Evolutionary conservation across 2,888 invertebrate species (phyloP), one percentile per base, ranked within the genome.

Genomic region (Drosophila subquinaria): DNA sequence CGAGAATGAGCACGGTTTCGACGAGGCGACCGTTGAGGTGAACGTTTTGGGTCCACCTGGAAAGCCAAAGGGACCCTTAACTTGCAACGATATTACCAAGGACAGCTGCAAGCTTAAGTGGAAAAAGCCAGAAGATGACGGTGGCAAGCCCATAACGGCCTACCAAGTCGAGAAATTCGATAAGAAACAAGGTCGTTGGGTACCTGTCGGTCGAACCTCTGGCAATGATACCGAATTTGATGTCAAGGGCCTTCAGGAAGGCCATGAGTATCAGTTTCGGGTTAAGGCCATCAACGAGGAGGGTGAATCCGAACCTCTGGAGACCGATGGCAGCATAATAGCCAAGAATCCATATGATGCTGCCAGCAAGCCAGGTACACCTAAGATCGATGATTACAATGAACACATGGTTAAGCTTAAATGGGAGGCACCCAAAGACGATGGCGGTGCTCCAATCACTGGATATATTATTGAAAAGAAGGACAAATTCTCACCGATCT

Each of bases 261-360:
- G 96, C 36, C 96, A 96, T 89, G 98, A 98, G 90, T 98, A 98
- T 92, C 97, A 98, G 93, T 98, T 98, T 94, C 95, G 98, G 79
- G 97, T 98, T 13, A 96, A 95, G 91, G 98, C 98, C 9, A 95
- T 98, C 73, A 98, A 98, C 89, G 98, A 98, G 78, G 98, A 98
- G 92, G 97, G 97, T 17, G 98, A 98, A 92, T 97, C 97, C 0
- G 98, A 99, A 89, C 99, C 99, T 8, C 93, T 99, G 76, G 97
- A 97, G 92, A 97, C 98, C n/a, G 97, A 98, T 60, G 95, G 95
- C 86, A 95, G 97, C 3, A 97, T 97, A 70, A 92, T 96, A 17
- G 99, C 99, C 27, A 99, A 99, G 94, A 99, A 99, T 95, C 99
- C 99, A 80, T 99, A 95, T 92, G 97, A 97, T 90, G 94, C 95